Evolutionary conservation across 1,140 invertebrate genomes (phyloP).

Genomic region (Andrena cerasifolii): DNA sequence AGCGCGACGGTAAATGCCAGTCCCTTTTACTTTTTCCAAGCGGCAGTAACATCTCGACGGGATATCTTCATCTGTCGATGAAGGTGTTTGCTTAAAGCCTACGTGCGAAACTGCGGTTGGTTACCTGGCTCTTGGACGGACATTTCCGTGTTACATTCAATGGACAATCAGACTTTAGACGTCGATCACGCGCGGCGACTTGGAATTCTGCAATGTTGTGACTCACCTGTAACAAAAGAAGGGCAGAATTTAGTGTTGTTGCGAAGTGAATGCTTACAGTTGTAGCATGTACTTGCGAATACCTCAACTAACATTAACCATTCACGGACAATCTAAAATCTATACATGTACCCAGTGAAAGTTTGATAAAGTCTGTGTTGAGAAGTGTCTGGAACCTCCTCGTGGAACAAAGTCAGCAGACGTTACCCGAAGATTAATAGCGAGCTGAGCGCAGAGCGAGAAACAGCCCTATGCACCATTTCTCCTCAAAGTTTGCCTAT

Average conservation of each 20-base stretch:
- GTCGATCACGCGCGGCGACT: conserved; percentile 1
- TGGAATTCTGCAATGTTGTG: background rate
- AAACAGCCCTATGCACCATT: background rate
- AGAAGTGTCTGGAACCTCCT: background rate
- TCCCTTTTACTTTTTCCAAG: conserved; percentile 47
- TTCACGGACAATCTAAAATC: too few species aligned
- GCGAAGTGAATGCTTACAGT: too few species aligned
- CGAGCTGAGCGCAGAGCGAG: background rate
- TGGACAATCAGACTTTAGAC: background rate
- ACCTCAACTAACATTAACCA: too few species aligned
- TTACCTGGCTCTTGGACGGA: conserved; percentile 40
- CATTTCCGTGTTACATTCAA: background rate
- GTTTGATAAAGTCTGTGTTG: background rate
- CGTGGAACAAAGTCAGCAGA: background rate
- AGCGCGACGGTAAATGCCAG: conserved; percentile 25
- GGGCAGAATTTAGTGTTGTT: background rate
- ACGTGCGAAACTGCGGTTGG: background rate
- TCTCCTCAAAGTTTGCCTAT: conserved; percentile 17
- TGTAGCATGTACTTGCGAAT: too few species aligned
- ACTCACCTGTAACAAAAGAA: conserved; percentile 29
- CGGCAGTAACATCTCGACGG: background rate
- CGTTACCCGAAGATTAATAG: background rate
- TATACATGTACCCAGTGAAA: too few species aligned
- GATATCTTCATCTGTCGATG: conserved; percentile 8
- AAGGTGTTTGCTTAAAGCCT: conserved; percentile 5